These are phyloP conservation scores for Sorex maritimensis DNA, from an alignment of 2,797 vertebrate species.

Conservation along the genomic window DNA sequence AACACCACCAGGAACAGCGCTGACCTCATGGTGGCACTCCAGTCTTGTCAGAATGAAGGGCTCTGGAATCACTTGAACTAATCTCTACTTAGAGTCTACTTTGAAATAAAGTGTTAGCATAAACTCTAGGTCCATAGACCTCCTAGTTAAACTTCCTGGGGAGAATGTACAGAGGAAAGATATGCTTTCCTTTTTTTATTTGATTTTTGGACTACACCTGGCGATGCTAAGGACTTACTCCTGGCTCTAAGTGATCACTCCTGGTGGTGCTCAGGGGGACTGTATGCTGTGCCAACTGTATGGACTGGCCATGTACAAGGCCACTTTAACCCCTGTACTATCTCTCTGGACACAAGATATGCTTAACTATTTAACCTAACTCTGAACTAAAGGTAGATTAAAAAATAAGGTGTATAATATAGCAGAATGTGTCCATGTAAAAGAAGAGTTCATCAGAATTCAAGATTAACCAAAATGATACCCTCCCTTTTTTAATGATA, in stretches of 20 bases:
- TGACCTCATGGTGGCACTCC: slow-evolving; percentile 84
- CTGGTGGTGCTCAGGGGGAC: too few relatives aligned
- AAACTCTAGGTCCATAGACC: neutral
- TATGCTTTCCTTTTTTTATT: slow-evolving; percentile 39
- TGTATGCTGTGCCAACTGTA: too few relatives aligned
- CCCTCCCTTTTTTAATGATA: slow-evolving; percentile 33
- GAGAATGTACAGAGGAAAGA: neutral
- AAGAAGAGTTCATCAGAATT: slow-evolving; percentile 20
- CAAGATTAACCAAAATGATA: slow-evolving; percentile 57
- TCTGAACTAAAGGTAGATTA: slow-evolving; percentile 6
- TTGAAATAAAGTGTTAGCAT: neutral
- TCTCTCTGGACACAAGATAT: neutral
- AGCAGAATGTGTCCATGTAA: neutral
- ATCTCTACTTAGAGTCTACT: neutral
- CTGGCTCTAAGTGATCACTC: too few relatives aligned
- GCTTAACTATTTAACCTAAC: slow-evolving; percentile 37
- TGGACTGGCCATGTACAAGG: too few relatives aligned
- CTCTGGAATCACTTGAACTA: slow-evolving; percentile 20
- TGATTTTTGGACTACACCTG: too few relatives aligned
- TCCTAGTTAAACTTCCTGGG: neutral
- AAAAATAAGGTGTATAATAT: neutral
- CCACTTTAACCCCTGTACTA: too few relatives aligned
- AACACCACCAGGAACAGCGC: slow-evolving; percentile 33
- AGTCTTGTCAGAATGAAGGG: slow-evolving; percentile 8
- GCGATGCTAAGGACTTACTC: too few relatives aligned